A percentile compares a stretch with the other conserved stretches of the same genome.
Evolutionary conservation across 1,140 invertebrate genomes (phyloP).

Genomic region (Drosophila bocqueti): DNA sequence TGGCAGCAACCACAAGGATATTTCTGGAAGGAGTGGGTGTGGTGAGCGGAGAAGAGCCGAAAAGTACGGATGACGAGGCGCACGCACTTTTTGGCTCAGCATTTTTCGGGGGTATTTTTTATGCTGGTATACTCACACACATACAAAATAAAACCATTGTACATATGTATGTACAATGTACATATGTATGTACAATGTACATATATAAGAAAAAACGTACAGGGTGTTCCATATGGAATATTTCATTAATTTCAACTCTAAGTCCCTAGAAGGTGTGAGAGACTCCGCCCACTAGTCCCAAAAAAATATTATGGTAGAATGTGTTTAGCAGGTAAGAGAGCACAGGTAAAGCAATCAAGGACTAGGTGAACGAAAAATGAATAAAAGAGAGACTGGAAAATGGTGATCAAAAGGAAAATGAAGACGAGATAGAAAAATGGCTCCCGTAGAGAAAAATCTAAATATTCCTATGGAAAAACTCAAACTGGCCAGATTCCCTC

Average conservation of each 20-base stretch:
- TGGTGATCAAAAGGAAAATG: conserved; percentile 5
- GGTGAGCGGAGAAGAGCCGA: conserved; percentile 9
- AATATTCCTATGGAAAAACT: too few species aligned
- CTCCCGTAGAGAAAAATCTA: neutral
- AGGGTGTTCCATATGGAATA: conserved; percentile 21
- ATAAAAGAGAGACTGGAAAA: neutral
- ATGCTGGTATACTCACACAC: conserved; percentile 19
- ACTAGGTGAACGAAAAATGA: neutral
- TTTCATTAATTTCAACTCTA: neutral
- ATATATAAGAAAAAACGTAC: conserved; percentile 23
- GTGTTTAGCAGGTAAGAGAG: conserved; percentile 18
- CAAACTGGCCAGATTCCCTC: conserved; percentile 2
- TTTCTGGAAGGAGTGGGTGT: conserved; percentile 20
- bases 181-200: neutral
- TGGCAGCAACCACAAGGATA: conserved; percentile 33
- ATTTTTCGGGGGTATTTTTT: conserved; percentile 73
- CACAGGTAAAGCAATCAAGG: conserved; percentile 7
- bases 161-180: neutral
- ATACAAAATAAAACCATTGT: neutral
- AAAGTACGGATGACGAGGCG: conserved; percentile 47
- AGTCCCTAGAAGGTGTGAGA: conserved; percentile 7
- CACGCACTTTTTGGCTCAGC: conserved; percentile 61
- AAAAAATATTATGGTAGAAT: neutral
- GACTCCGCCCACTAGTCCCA: conserved; percentile 31
- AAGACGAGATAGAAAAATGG: conserved; percentile 22